These are phyloP conservation scores for Papilio demoleus DNA, from an alignment of 2,888 invertebrate species.

Conservation along the genomic window DNA sequence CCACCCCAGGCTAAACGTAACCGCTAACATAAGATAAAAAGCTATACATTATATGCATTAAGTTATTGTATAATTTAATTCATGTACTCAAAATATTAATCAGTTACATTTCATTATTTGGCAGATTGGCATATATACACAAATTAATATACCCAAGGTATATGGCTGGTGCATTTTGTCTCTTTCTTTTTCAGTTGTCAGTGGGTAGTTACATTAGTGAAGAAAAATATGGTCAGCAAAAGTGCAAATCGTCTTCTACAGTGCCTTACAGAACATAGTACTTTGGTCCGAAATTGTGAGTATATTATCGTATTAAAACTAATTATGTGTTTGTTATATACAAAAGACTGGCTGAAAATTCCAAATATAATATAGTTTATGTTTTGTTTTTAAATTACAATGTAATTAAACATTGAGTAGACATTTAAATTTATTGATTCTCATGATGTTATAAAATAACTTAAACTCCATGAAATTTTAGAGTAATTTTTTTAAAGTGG, in stretches of 20 bases:
- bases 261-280: slow-evolving; percentile 61
- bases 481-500: no score
- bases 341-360: background rate
- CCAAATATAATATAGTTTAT: background rate
- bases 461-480: no score
- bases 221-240: slow-evolving; percentile 63
- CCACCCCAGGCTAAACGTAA: slow-evolving; percentile 6
- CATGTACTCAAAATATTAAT: background rate
- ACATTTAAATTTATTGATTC: no score
- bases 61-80: background rate
- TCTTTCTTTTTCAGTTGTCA: slow-evolving; percentile 25
- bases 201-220: slow-evolving; percentile 4
- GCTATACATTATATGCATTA: background rate
- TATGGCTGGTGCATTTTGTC: slow-evolving; percentile 16
- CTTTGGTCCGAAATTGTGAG: slow-evolving; percentile 37
- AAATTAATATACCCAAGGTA: no score
- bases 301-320: background rate
- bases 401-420: no score
- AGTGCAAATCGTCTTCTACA: slow-evolving; percentile 66
- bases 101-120: no score
- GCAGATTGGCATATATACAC: background rate
- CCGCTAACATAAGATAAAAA: background rate
- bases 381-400: no score
- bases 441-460: no score
- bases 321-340: background rate